A percentile compares a stretch with the other conserved stretches of the same genome.
phyloP scores from a whole-genome alignment of 2,888 invertebrate species.

The Hoplodrina blanda region DNA sequence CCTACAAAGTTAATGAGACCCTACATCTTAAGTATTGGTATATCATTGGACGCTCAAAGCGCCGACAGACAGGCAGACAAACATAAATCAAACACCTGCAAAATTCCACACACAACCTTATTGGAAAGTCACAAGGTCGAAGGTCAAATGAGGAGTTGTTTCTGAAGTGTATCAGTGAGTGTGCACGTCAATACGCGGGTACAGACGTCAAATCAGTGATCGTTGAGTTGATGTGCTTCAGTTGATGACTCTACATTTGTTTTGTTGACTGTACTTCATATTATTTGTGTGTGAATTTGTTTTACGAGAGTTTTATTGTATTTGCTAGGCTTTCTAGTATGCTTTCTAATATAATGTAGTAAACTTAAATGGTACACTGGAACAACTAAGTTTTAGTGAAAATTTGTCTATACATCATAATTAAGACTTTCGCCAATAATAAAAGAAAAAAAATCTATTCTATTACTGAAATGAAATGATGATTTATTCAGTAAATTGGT shows the following conservation, averaged over 20 bases:
- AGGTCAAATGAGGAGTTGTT: conserved; percentile 4
- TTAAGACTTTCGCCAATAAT: too few species aligned
- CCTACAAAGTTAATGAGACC: conserved; percentile 69
- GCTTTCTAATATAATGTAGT: background rate
- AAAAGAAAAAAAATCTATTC: too few species aligned
- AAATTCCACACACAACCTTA: conserved; percentile 2
- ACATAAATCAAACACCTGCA: conserved; percentile 1
- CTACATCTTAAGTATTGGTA: conserved; percentile 67
- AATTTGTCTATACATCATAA: too few species aligned
- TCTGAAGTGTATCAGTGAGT: conserved; percentile 5
- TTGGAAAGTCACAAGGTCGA: conserved; percentile 23
- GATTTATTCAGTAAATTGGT: too few species aligned
- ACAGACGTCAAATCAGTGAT: conserved; percentile 67
- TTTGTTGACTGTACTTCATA: conserved; percentile 57
- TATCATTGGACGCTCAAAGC: conserved; percentile 68
- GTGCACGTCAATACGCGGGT: conserved; percentile 57
- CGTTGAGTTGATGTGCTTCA: conserved; percentile 60
- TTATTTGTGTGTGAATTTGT: conserved; percentile 45
- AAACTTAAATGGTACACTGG: too few species aligned
- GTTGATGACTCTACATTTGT: conserved; percentile 63
- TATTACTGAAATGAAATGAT: too few species aligned
- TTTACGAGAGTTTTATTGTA: conserved; percentile 10
- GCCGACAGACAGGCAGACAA: conserved; percentile 60
- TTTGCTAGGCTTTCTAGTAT: background rate
- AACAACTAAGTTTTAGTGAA: too few species aligned